These are phyloP conservation scores for Numenius arquata DNA, from an alignment of 2,113 vertebrate species.

Conservation along the genomic window DNA sequence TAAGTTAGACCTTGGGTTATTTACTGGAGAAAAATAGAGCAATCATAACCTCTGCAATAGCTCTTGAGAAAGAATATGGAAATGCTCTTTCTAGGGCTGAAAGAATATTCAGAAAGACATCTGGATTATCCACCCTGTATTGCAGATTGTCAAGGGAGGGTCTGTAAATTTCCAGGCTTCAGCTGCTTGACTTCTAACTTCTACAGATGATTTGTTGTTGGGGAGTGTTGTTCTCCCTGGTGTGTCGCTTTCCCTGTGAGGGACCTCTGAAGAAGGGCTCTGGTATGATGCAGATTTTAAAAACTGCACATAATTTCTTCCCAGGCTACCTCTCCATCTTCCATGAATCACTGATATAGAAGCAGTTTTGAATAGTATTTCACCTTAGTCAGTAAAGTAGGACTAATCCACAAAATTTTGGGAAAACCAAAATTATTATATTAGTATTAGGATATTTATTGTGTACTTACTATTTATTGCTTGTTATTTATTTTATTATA, in stretches of 20 bases:
- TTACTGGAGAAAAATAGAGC: not conserved
- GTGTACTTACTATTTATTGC: not conserved
- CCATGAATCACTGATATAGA: not conserved
- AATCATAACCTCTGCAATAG: not conserved
- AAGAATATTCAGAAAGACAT: not conserved
- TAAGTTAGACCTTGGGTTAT: not conserved
- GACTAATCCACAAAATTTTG: not conserved
- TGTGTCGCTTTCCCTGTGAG: not conserved
- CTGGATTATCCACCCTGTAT: not conserved
- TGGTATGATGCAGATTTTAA: not conserved
- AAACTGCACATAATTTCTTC: not conserved
- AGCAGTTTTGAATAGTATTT: not conserved
- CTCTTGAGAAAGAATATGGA: not conserved
- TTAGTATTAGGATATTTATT: not conserved
- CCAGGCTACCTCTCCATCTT: not conserved
- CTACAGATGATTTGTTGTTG: not conserved
- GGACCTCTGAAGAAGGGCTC: not conserved
- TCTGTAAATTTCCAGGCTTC: not conserved
- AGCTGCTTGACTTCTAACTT: not conserved
- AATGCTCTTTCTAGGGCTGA: not conserved
- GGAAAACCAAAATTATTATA: not conserved
- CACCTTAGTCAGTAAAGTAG: not conserved
- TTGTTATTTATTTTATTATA: not conserved
- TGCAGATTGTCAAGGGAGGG: not conserved
- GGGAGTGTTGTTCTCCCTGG: not conserved